phyloP scores from a whole-genome alignment of 2,888 invertebrate species.

The Drosophila planitibia region DNA sequence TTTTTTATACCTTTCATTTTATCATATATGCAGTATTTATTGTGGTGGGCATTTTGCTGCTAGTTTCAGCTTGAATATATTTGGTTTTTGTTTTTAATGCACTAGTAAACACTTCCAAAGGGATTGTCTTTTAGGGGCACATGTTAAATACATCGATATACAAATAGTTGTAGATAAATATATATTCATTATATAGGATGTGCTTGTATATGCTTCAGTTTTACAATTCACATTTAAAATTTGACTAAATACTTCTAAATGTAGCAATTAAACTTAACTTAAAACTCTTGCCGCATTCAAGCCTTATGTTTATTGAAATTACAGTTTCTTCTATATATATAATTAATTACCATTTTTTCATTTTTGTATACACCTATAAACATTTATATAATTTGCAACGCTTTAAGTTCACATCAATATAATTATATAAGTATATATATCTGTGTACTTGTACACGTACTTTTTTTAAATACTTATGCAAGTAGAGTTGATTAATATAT shows the following conservation, averaged over 20 bases:
- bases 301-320: constrained; percentile 83
- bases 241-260: constrained; percentile 63
- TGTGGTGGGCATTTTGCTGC: constrained; percentile 56
- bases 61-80: constrained; percentile 45
- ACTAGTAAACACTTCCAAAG: constrained; percentile 65
- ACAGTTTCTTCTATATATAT: constrained; percentile 84
- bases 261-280: constrained; percentile 45
- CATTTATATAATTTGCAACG: constrained; percentile 65
- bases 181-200: constrained; percentile 32
- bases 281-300: constrained; percentile 29
- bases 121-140: constrained; percentile 79
- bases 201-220: constrained; percentile 32
- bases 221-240: constrained; percentile 53
- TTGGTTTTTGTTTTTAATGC: constrained; percentile 52
- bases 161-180: constrained; percentile 66
- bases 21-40: constrained; percentile 31
- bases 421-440: constrained; percentile 15
- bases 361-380: constrained; percentile 74
- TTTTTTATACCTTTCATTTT: constrained; percentile 24
- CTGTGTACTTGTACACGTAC: constrained; percentile 10
- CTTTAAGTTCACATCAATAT: constrained; percentile 74
- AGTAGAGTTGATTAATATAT: constrained; percentile 35
- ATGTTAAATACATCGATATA: constrained; percentile 74
- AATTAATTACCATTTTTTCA: constrained; percentile 67
- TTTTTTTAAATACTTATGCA: constrained; percentile 25